phyloP scores from a whole-genome alignment of 2,113 vertebrate genomes.

The Lophius piscatorius region DNA sequence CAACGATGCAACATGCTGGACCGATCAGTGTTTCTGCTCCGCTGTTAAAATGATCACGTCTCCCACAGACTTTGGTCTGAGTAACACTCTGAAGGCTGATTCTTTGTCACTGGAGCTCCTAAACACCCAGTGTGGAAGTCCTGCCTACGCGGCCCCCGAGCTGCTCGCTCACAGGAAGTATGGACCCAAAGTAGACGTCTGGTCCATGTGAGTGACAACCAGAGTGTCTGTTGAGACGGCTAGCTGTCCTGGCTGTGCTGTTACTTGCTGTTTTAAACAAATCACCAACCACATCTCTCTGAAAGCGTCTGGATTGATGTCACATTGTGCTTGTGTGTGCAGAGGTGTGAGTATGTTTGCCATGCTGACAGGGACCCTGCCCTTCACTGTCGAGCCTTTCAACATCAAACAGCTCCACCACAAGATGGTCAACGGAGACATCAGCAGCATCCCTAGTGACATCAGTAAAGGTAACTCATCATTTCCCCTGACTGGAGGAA shows the following conservation, averaged over 20 bases:
- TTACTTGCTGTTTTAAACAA: not conserved
- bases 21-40: not conserved
- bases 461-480: slow-evolving; percentile 82
- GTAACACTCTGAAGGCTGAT: slow-evolving; percentile 83
- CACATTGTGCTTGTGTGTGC: slow-evolving; percentile 9
- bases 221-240: too few relatives aligned
- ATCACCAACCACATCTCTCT: too few relatives aligned
- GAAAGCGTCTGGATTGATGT: not conserved
- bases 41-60: slow-evolving; percentile 7
- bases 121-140: slow-evolving; percentile 85
- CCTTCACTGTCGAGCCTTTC: slow-evolving; percentile 84
- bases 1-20: not conserved
- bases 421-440: slow-evolving; percentile 86
- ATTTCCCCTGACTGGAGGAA: too few relatives aligned
- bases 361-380: slow-evolving; percentile 84
- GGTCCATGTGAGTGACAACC: slow-evolving; percentile 83
- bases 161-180: slow-evolving; percentile 88
- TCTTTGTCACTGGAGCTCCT: slow-evolving; percentile 84
- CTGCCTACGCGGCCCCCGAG: slow-evolving; percentile 86
- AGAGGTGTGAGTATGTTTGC: slow-evolving; percentile 87
- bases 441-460: slow-evolving; percentile 80
- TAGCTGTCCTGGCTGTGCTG: too few relatives aligned
- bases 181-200: slow-evolving; percentile 87
- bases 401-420: slow-evolving; percentile 87
- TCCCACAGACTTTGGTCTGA: slow-evolving; percentile 86